Base-by-base conservation (phyloP, 2,888 invertebrate species). In the Anthoptus insignis region DNA sequence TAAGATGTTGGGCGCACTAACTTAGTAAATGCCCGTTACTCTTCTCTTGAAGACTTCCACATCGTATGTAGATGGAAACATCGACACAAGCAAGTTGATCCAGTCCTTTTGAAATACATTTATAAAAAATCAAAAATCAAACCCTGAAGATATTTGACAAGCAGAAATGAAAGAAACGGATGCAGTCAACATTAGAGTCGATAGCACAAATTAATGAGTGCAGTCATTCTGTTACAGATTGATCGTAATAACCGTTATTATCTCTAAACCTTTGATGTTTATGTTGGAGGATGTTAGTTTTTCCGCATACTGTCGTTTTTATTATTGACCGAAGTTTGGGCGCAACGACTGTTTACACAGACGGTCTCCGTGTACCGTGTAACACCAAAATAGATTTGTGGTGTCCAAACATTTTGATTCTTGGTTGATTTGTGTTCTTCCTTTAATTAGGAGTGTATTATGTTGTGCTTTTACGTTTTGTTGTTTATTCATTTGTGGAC, bases 251-350 rank as follows among this genome's bases (percentile, higher is more conserved):
- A 60, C 32, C 52, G 88, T 85, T 88, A 90, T 90, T 85, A 88
- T 83, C 85, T 78, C 72, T 67, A 71, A 50, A 70, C 79, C 89
- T 92, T 93, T 93, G 92, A 93, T 81, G 81, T 92, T 89, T 88
- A 91, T 82, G 82, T 73, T 77, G 80, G 81, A 91, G 92, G 92
- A 92, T 93, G 93, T 93, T 93, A 92, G 92, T 93, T 92, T 92
- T 92, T 91, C 92, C 91, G 90, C 91, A 90, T 86, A 90, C 86
- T 90, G 89, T 86, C 89, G 34, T 92, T 92, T 92, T 93, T 92
- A 91, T 91, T 87, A 91, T 92, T 91, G 91, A 86, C 86, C 83
- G 89, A 91, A 91, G 91, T 91, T 92, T 88, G 92, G 92, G 89
- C 89, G 85, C 84, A 79, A 82, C 82, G 87, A 85, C 82, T 92